These are phyloP conservation scores for Crenichthys baileyi DNA, from an alignment of 2,797 vertebrate genomes.

Conservation along the genomic window DNA sequence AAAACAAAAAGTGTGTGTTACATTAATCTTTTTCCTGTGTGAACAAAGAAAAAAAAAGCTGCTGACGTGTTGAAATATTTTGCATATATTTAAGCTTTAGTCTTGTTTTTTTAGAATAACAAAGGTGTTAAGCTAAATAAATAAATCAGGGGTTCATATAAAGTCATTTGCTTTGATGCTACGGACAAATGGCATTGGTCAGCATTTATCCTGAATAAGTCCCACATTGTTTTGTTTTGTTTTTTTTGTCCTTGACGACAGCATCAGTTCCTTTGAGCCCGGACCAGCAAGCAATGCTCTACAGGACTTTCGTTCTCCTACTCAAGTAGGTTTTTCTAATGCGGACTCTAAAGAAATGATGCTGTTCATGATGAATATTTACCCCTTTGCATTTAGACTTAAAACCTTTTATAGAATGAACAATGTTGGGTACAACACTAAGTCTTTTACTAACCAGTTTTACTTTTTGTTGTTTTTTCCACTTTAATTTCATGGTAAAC, in stretches of 20 bases:
- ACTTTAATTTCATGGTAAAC: not conserved
- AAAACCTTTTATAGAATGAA: not conserved
- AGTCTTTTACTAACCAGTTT: not conserved
- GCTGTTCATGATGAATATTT: no score
- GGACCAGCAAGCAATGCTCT: slow-evolving; percentile 84
- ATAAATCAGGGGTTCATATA: not conserved
- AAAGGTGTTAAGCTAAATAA: not conserved
- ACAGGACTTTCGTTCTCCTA: slow-evolving; percentile 87
- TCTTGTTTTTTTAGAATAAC: not conserved
- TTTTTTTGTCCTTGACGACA: slow-evolving; percentile 55
- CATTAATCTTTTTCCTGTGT: not conserved
- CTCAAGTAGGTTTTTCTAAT: slow-evolving; percentile 86
- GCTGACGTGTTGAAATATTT: not conserved
- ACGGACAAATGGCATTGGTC: not conserved
- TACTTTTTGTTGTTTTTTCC: not conserved
- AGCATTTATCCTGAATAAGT: not conserved
- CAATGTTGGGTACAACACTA: not conserved
- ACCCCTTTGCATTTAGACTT: not conserved
- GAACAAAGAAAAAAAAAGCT: not conserved
- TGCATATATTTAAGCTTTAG: not conserved
- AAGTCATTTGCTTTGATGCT: not conserved
- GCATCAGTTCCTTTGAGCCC: slow-evolving; percentile 89
- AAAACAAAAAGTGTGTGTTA: not conserved
- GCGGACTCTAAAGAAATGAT: not conserved
- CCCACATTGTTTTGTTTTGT: slow-evolving; percentile 5